A percentile compares a stretch with the other conserved stretches of the same genome.
These are phyloP conservation scores for Chironomus tentans DNA, from an alignment of 2,888 invertebrate species.

Conservation along the genomic window DNA sequence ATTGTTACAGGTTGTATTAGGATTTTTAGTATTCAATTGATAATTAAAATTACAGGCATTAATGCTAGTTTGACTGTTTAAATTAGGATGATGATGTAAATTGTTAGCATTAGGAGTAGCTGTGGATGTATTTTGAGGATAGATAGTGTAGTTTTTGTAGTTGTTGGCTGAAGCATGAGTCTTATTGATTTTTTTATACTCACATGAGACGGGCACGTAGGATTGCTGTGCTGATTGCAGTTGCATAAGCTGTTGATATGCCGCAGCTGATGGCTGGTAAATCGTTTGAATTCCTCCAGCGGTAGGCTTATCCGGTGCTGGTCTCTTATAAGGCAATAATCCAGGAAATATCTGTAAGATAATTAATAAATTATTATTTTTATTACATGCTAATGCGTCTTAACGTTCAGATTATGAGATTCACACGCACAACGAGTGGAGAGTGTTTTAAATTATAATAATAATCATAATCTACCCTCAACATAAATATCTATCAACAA, in stretches of 20 bases:
- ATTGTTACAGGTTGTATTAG: neutral
- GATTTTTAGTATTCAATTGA: neutral
- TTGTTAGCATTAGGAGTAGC: slow-evolving; percentile 28
- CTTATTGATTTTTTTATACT: slow-evolving; percentile 49
- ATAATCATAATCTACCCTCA: slow-evolving; percentile 29
- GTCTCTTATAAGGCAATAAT: slow-evolving; percentile 92
- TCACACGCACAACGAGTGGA: slow-evolving; percentile 28
- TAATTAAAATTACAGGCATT: slow-evolving; percentile 12
- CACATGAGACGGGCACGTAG: slow-evolving; percentile 98
- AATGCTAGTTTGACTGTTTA: slow-evolving; percentile 19
- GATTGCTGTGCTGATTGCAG: slow-evolving; percentile 88
- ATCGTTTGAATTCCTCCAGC: slow-evolving; percentile 57
- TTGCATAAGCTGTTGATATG: slow-evolving; percentile 90
- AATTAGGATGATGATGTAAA: slow-evolving; percentile 29
- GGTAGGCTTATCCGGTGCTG: slow-evolving; percentile 87
- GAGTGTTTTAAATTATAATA: neutral
- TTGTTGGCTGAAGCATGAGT: slow-evolving; percentile 17
- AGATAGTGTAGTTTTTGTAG: slow-evolving; percentile 30
- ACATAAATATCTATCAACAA: slow-evolving; percentile 28
- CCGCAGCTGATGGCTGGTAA: slow-evolving; percentile 82
- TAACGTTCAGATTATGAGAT: too few species aligned
- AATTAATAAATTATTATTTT: slow-evolving; percentile 27
- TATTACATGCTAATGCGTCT: too few species aligned
- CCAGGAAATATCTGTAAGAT: slow-evolving; percentile 77
- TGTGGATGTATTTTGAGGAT: slow-evolving; percentile 31